Evolutionary conservation across 2,113 vertebrate species (phyloP), one percentile per base, ranked within the genome.

Genomic region (Laticauda laticaudata): DNA sequence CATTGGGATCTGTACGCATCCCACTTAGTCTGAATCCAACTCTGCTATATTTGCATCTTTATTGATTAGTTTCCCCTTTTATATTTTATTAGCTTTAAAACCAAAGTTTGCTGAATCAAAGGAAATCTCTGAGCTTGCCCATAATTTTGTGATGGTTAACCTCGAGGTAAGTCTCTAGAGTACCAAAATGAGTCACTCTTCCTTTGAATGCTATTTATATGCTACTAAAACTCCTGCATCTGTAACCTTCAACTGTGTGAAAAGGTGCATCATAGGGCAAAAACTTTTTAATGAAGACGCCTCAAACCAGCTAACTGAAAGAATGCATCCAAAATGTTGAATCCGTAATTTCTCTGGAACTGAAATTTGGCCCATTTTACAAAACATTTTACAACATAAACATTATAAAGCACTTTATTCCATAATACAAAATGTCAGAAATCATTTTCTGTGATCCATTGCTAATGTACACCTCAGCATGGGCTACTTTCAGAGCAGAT

Each of bases 91-190:
- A 99, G 99, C 99, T 55, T 97, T 99, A 96, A 99, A 99, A 97
- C 99, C 99, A 88, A 99, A 99, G 96, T 99, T 99, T 96, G 98
- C 99, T 10, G 99, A 99, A 95, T 99, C 99, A 92, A 99, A 99
- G 97, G 99, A 99, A 96, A 99, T 99, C 96, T 98, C 99, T 91
- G 99, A 99, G 95, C 98, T 99, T 93, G 98, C 99, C 3, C 99
- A 99, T 98, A 99, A 99, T 98, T 99, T 99, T 97, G 96, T 99
- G 88, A 99, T 99, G 99, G 97, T 99, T 93, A 99, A 99, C 97
- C 96, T 99, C 93, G 99, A 99, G 98, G 99, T 99, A 97, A 98
- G 98, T 59, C 89, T 0, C 90, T 89, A 2, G 87, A 91, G 92
- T n/a, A 26, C 88, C 8, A 10, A 54, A 87, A 93, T 91, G 59